Evolutionary conservation across 2,797 vertebrate genomes (phyloP), one percentile per base, ranked within the genome.

Genomic region (Hypotaenidia philippensis): DNA sequence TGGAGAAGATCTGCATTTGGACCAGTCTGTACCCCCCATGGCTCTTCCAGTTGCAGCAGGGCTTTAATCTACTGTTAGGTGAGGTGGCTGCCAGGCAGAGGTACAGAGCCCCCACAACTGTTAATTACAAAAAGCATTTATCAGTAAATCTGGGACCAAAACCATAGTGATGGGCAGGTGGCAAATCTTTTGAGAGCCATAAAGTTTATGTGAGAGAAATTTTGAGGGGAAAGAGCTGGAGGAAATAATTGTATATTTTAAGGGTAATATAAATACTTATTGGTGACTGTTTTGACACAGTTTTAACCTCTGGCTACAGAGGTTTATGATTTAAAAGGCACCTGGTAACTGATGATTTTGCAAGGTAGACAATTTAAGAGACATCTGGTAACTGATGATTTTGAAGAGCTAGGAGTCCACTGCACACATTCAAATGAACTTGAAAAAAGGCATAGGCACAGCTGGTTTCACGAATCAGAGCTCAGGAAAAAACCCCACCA

Each of bases 391-490:
- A 94, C 79, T 44, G 83, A 85, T 68, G 79, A 34, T 36, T 90
- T 88, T 86, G 76, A 80, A 88, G 86, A 96, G 93, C 68, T 78
- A 27, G 82, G 84, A 90, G 76, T 63, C 74, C 89, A 86, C 20
- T 66, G 82, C 85, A 90, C 36, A 47, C 55, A 95, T 95, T 96
- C 94, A 97, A 96, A 97, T 94, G 80, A 95, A 83, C 52, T 82
- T 27, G 11, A 86, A 74, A 94, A 94, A 92, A 78, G 76, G 49
- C 85, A 56, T 31, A 53, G 44, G 40, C 80, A 86, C 94, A 94
- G 87, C 55, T 94, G 92, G 79, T 63, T 69, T 91, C 55, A 45
- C 15, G 72, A 93, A 65, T 74, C 41, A 83, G 86, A 87, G 74
- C 59, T 78, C 27, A 32, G 79, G 38, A 75, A 80, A 93, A 59